Evolutionary conservation across 2,888 invertebrate species (phyloP), one percentile per base, ranked within the genome.

Genomic region (Acanthosepion esculentum): DNA sequence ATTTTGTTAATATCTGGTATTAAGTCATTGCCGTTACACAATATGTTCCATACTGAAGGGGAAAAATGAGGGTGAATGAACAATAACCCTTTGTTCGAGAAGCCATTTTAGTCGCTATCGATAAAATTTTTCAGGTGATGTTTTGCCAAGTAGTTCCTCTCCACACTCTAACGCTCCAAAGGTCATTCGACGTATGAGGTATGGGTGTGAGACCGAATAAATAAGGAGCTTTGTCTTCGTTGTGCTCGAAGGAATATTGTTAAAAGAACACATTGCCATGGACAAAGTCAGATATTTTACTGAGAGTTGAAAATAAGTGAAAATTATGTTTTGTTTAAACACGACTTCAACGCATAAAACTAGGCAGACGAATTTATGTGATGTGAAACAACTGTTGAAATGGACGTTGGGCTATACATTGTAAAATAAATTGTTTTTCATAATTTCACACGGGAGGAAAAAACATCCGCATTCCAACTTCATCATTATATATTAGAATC

Each of bases 1-100:
- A 78, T 78, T 78, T 78, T n/a, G n/a, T 78, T 78, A 78, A 78
- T 78, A 78, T 78, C 78, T 33, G n/a, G 78, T n/a, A n/a, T 78
- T 78, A n/a, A n/a, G n/a, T 18, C 78, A n/a, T 33, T 78, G n/a
- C 78, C n/a, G 78, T 78, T 78, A 78, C 78, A 78, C 78, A 78
- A 78, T 78, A 78, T 15, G 78, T 78, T 78, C 78, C 5, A 78
- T 23, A n/a, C 78, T 26, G 26, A 64, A 26, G 26, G 41, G 78
- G n/a, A n/a, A 15, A 78, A n/a, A 78, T 33, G 3, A 12, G 41
- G 41, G 41, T 3, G 41, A 41, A 41, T 41, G 41, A 41, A 41
- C 41, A 41, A 3, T 41, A 41, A 41, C 41, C 41, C 41, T 41
- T 41, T 41, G 78, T 3, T 3, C 78, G n/a, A 78, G 78, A 78